Conservation (phyloP, 2,113 vertebrate species). For the Picathartes gymnocephalus region DNA sequence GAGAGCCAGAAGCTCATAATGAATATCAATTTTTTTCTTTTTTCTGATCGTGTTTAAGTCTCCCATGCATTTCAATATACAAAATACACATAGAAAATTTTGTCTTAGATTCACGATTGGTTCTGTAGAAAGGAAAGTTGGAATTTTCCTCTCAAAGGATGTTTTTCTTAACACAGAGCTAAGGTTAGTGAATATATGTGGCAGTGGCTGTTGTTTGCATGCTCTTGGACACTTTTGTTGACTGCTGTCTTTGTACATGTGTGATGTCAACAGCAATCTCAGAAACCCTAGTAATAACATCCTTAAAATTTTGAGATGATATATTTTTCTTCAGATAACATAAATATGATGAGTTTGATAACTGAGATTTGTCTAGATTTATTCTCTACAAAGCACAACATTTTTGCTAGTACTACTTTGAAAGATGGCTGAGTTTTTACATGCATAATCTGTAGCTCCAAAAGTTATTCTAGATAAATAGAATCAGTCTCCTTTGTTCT, state of each 20-base stretch:
- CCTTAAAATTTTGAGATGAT: neutral
- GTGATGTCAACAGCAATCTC: neutral
- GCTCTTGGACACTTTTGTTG: neutral
- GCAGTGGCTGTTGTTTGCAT: neutral
- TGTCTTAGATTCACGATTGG: neutral
- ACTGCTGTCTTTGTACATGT: neutral
- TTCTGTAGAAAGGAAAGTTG: neutral
- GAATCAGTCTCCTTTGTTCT: fast-evolving
- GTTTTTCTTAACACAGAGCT: neutral
- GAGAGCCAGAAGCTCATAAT: neutral
- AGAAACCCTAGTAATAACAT: neutral
- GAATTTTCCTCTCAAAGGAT: neutral
- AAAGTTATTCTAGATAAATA: neutral
- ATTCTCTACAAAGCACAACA: neutral
- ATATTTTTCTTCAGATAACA: neutral
- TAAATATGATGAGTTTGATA: neutral
- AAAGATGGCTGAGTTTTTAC: neutral
- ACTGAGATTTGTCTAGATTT: neutral
- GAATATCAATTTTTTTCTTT: neutral
- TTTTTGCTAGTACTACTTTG: neutral
- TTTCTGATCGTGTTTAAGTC: neutral
- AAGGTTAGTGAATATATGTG: neutral
- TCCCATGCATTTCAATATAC: neutral
- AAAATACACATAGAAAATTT: neutral
- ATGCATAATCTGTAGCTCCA: neutral